Percentiles rank a stretch among this genome's conserved stretches.
These are phyloP conservation scores for Sphaerodactylus townsendi DNA, from an alignment of 2,113 vertebrate genomes.

Conservation along the genomic window DNA sequence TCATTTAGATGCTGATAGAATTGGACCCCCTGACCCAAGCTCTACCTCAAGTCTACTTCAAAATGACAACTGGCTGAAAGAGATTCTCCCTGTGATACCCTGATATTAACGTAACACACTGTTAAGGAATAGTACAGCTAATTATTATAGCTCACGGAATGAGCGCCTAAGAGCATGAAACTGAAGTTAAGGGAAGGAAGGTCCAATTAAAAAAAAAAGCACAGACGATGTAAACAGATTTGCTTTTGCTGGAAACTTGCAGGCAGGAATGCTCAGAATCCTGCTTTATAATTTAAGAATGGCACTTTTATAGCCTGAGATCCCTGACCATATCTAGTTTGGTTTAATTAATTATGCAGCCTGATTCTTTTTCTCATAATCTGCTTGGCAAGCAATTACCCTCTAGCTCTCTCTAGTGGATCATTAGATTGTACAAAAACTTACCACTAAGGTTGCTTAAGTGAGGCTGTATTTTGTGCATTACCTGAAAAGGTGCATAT, in stretches of 20 bases:
- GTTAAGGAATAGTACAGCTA: background rate
- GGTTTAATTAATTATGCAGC: slow-evolving; percentile 9
- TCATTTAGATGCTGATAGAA: no score
- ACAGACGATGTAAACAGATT: background rate
- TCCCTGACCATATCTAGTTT: background rate
- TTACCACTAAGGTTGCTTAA: background rate
- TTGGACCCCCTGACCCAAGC: no score
- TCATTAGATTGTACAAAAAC: slow-evolving; percentile 1
- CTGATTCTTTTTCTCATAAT: slow-evolving; percentile 1
- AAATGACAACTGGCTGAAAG: background rate
- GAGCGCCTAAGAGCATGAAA: background rate
- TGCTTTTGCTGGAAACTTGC: background rate
- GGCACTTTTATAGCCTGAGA: background rate
- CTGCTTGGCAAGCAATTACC: slow-evolving; percentile 4
- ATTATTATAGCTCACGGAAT: background rate
- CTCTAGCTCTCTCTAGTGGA: slow-evolving; percentile 18
- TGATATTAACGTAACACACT: background rate
- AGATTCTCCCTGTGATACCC: no score
- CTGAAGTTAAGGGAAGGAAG: background rate
- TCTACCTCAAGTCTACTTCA: background rate
- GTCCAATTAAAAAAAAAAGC: background rate
- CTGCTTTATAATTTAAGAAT: slow-evolving; percentile 7
- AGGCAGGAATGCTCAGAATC: background rate
- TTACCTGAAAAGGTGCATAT: background rate
- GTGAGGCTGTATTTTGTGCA: background rate